Conservation (phyloP, 35 echinoderm and acorn worm species). For the Ptychodera flava region DNA sequence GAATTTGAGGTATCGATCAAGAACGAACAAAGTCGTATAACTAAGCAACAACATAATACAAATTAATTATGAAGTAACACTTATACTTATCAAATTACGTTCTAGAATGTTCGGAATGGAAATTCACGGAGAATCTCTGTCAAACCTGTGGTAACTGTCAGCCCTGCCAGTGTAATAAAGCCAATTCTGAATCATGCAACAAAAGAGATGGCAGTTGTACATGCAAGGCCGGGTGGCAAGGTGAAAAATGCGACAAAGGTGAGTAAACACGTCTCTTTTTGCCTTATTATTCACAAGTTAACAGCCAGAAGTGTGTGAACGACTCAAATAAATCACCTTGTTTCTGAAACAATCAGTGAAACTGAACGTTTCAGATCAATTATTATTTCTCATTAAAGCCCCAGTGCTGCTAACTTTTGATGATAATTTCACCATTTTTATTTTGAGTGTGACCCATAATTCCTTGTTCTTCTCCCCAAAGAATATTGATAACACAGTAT, state of each 20-base stretch:
- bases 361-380: not conserved
- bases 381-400: no score
- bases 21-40: no score
- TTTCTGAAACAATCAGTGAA: not conserved
- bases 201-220: not conserved
- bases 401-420: no score
- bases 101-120: not conserved
- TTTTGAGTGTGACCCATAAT: no score
- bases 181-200: not conserved
- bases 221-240: not conserved
- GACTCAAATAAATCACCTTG: not conserved
- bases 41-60: no score
- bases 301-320: not conserved
- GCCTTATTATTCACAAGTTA: not conserved
- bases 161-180: not conserved
- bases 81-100: no score
- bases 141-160: not conserved
- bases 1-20: no score
- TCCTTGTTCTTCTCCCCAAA: no score
- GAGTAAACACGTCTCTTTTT: not conserved
- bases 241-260: not conserved
- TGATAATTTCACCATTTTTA: no score
- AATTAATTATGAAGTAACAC: no score
- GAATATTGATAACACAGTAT: no score
- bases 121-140: not conserved